Base-by-base conservation (phyloP, 2,797 vertebrate genomes). In the Pangasius krempfi region DNA sequence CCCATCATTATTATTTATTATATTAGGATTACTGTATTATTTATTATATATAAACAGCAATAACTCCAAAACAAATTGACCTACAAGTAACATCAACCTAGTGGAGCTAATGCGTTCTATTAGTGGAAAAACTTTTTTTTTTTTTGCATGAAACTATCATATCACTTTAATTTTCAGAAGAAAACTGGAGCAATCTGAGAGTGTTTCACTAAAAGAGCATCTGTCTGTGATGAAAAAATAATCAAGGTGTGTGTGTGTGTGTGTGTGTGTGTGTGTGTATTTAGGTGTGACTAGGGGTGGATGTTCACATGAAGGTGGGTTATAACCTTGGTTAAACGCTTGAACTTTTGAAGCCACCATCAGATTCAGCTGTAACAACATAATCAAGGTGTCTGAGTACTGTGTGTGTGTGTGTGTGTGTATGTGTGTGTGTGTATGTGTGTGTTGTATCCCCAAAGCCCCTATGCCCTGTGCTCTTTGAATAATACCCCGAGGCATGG, bases 321-420 rank as follows among this genome's bases (percentile, higher is more conserved):
- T 93, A 91, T 95, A 95, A 95, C 95, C 94, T 87, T 86, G 93
- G 93, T 95, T 94, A 95, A 95, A 94, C 93, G 95, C 93, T 96
- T 95, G 95, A 95, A 94, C 94, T 94, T 94, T 95, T 92, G 64
- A 91, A 94, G 94, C 94, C 92, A 95, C 92, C 89, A 92, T 93
- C 92, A 91, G 62, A 85, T 92, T 93, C 95, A 96, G 95, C 96
- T 96, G 95, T 94, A 95, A 94, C 95, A 96, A 96, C 95, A 95
- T 90, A 87, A 91, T 81, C 79, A 80, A 86, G 9, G 78, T 94
- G 94, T 94, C 90, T 90, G 84, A 93, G 94, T 94, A 93, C 30
- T 94, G 94, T 94, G 93, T 94, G 94, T 92, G 91, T 91, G 92
- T 89, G 73, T 30, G 75, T 16, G 14, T 86, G 89, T 88, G 86